Percentiles rank a stretch among this genome's conserved stretches.
These are phyloP conservation scores for honey bee (Apis mellifera) DNA, from an alignment of 1,140 invertebrate species.

Conservation along the genomic window Amel_HAv3.1 CM009935.2:7917501-7918000, in stretches of 20 bases:
- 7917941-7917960: neutral
- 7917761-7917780: slow-evolving; percentile 8
- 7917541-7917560: slow-evolving; percentile 43
- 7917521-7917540: slow-evolving; percentile 61
- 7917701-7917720: neutral
- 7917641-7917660: neutral
- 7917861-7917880: too few relatives aligned
- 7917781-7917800: neutral
- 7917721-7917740: neutral
- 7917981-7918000: neutral
- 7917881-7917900: too few relatives aligned
- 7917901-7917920: too few relatives aligned
- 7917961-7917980: neutral
- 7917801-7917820: neutral
- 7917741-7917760: neutral
- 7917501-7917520: slow-evolving; percentile 58
- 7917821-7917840: slow-evolving; percentile 10
- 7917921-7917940: too few relatives aligned
- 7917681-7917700: neutral
- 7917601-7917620: neutral
- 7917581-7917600: slow-evolving; percentile 11
- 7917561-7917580: slow-evolving; percentile 57
- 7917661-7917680: neutral
- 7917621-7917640: neutral
- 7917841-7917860: neutral